Conservation (phyloP, 2,113 vertebrate genomes). For the Perognathus longimembris region DNA sequence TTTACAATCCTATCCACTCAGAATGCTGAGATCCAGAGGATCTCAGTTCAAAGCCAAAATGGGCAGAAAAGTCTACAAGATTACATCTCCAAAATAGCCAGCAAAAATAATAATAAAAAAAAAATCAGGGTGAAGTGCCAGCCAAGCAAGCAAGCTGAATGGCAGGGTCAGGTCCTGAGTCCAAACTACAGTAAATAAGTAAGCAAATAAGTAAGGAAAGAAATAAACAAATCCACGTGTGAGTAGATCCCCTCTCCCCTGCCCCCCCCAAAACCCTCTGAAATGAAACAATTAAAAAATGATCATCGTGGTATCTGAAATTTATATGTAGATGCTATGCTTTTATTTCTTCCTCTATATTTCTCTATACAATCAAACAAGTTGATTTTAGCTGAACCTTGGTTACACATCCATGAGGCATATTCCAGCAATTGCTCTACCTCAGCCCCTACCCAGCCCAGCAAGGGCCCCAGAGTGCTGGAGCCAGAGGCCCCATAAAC, state of each 20-base stretch:
- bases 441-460: neutral
- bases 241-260: neutral
- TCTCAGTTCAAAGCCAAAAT: too few species aligned
- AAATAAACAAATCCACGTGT: neutral
- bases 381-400: constrained; percentile 7
- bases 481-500: constrained; percentile 8
- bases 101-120: too few species aligned
- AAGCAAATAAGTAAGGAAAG: too few species aligned
- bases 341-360: neutral
- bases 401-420: constrained; percentile 18
- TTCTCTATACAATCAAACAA: neutral
- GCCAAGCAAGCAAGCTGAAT: too few species aligned
- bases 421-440: neutral
- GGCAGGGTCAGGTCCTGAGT: too few species aligned
- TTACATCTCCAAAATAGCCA: too few species aligned
- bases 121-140: too few species aligned
- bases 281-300: neutral
- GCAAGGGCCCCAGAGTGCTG: neutral
- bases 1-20: too few species aligned
- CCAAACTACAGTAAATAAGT: neutral
- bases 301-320: neutral
- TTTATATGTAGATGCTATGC: constrained; percentile 21
- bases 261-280: too few species aligned
- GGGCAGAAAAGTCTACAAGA: too few species aligned
- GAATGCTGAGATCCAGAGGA: too few species aligned